These are phyloP conservation scores for Steinernema hermaphroditum DNA, from an alignment of 2,888 invertebrate species.

Conservation along the genomic window DNA sequence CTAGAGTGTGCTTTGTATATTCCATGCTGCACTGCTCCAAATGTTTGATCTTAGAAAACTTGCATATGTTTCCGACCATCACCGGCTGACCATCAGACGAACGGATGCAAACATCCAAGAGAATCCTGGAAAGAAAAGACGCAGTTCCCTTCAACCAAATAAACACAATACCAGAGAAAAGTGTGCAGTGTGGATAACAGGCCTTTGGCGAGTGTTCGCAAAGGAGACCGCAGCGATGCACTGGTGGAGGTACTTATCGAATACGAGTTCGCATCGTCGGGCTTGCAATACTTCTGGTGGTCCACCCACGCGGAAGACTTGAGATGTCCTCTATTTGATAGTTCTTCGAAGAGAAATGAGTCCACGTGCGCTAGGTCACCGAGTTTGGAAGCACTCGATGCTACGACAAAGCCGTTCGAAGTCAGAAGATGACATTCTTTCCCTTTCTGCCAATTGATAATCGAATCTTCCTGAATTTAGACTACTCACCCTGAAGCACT, in stretches of 20 bases:
- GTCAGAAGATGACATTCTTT: constrained; percentile 48
- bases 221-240: not conserved
- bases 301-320: not conserved
- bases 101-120: not conserved
- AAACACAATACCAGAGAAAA: not conserved
- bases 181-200: not conserved
- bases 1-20: constrained; percentile 1
- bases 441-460: constrained; percentile 38
- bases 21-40: constrained; percentile 37
- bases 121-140: not conserved
- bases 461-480: not conserved
- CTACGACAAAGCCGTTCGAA: constrained; percentile 47
- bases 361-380: constrained; percentile 4
- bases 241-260: constrained; percentile 6
- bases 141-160: too few species aligned
- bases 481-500: not conserved
- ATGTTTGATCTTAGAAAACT: constrained; percentile 33
- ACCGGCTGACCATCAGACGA: constrained; percentile 16
- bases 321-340: not conserved
- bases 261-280: constrained; percentile 6
- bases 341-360: not conserved
- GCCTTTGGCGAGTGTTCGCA: not conserved
- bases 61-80: constrained; percentile 33
- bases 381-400: constrained; percentile 35
- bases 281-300: constrained; percentile 27